Conservation (phyloP, 2,888 invertebrate genomes). For the Bellardia pandia region DNA sequence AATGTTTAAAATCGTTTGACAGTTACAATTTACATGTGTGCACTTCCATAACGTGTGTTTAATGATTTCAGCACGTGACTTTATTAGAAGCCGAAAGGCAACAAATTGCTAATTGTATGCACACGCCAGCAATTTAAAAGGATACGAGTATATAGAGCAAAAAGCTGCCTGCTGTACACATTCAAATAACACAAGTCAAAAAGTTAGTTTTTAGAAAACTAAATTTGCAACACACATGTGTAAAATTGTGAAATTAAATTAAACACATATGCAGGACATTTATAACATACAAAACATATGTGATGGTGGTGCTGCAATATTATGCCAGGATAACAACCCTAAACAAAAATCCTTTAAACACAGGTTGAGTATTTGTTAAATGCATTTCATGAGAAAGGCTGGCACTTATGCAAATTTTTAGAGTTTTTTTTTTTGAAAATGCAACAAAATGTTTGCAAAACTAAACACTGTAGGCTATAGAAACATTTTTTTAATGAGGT, state of each 20-base stretch:
- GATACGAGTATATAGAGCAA: not conserved
- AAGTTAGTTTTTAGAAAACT: constrained; percentile 35
- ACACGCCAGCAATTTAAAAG: constrained; percentile 42
- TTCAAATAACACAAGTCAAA: constrained; percentile 39
- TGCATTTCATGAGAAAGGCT: not conserved
- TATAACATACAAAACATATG: constrained; percentile 3
- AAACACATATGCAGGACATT: constrained; percentile 45
- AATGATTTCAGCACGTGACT: constrained; percentile 64
- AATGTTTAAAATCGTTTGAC: constrained; percentile 1
- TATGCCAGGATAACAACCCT: not conserved
- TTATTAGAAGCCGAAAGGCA: constrained; percentile 46
- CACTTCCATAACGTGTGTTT: constrained; percentile 23
- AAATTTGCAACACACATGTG: constrained; percentile 39
- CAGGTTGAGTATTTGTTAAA: constrained; percentile 18
- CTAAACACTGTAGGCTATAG: constrained; percentile 26
- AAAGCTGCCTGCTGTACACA: constrained; percentile 21
- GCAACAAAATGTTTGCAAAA: constrained; percentile 43
- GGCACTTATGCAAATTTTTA: constrained; percentile 45
- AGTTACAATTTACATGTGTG: constrained; percentile 9
- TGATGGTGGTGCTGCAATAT: not conserved
- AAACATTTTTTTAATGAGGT: constrained; percentile 38
- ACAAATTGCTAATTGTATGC: constrained; percentile 50
- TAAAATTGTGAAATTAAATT: not conserved
- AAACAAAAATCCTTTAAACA: constrained; percentile 26
- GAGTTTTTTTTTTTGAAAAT: constrained; percentile 9